Evolutionary conservation across 2,888 invertebrate species (phyloP), one percentile per base, ranked within the genome.

Genomic region (Hypomecis atomaria): DNA sequence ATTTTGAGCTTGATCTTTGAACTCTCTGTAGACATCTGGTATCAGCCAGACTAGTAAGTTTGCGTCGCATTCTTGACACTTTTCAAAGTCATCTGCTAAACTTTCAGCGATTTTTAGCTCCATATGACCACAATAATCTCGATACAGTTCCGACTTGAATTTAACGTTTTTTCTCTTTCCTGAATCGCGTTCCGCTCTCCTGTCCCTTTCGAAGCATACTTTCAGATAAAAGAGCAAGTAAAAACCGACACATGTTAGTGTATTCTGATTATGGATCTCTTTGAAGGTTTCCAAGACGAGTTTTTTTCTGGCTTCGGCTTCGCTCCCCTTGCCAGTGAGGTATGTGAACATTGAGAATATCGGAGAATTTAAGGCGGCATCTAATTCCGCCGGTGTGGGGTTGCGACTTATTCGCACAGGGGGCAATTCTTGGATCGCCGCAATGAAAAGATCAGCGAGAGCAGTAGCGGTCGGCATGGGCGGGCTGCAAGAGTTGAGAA

Each of bases 11-110:
- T 96, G 96, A 75, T 96, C 96, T 81, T 97, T 96, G 87, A 98
- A 99, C 88, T 97, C 97, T 81, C 96, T 95, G 88, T 97, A 99
- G 67, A 99, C 94, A 85, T 98, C 98, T 55, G 99, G 98, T 84
- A 99, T 95, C 76, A 99, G 93, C 95, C 97, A 99, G 81, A 98
- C 96, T 87, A 99, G 95, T 85, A 99, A 94, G 80, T 96, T 94
- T 55, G 97, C 95, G 90, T 98, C 98, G 84, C 96, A 96, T 84
- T 97, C 96, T 86, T 98, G 98, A 84, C 98, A 97, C 69, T 96
- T 94, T 94, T 95, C 96, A 74, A 99, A 94, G 91, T 99, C 99
- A 69, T 95, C 94, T 57, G 96, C 94, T 78, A 98, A 93, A 88
- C 95, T 95, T 63, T 94, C 94, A 54, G 95, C 95, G 70, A 96